Evolutionary conservation across 1,140 invertebrate species (phyloP).

Genomic region (Eumeta japonica): DNA sequence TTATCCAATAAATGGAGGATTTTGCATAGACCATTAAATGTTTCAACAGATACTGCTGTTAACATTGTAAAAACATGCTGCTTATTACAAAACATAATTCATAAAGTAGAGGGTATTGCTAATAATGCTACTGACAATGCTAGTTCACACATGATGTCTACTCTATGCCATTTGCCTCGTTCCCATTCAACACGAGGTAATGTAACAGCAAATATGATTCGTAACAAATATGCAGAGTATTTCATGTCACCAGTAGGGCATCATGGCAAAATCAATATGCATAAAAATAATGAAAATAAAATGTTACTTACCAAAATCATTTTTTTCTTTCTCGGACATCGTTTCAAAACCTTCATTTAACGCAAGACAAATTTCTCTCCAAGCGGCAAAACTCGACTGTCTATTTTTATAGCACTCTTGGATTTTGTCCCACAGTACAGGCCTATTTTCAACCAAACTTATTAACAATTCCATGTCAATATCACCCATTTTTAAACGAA

Average conservation of each 20-base stretch:
- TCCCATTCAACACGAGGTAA: conserved; percentile 13
- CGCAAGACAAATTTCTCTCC: conserved; percentile 9
- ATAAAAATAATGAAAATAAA: no score
- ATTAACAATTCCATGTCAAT: conserved; percentile 7
- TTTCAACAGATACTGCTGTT: conserved; percentile 17
- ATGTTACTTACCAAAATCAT: no score
- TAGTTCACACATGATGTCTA: no score
- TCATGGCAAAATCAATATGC: conserved; percentile 15
- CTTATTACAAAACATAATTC: conserved; percentile 15
- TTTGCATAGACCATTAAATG: conserved; percentile 23
- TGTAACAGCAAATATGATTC: conserved; percentile 13
- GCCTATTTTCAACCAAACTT: no score
- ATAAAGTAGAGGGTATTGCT: no score
- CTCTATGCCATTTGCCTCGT: no score
- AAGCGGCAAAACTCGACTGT: no score
- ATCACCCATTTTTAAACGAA: conserved; percentile 16
- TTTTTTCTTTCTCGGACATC: no score
- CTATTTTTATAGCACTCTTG: conserved; percentile 8
- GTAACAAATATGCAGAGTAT: conserved; percentile 16
- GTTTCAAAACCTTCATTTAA: conserved; percentile 9
- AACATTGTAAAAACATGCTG: conserved; percentile 23
- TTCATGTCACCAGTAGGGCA: conserved; percentile 13
- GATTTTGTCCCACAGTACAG: no score
- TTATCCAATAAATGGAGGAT: no score
- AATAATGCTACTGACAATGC: no score